These are phyloP conservation scores for Dendrolimus kikuchii DNA, from an alignment of 1,140 invertebrate species.

Conservation along the genomic window DNA sequence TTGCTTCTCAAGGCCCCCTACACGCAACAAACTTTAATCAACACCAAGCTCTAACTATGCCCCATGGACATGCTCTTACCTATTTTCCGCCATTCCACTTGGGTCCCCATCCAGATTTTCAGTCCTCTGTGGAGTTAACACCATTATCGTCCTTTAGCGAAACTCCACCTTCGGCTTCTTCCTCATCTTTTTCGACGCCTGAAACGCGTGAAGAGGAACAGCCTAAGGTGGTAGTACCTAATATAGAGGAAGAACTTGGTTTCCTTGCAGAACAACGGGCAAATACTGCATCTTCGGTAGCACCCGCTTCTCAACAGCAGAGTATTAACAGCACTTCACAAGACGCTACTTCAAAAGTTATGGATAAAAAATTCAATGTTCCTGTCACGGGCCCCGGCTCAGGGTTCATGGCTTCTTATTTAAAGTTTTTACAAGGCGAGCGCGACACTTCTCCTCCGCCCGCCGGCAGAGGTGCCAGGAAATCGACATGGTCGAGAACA, in stretches of 20 bases:
- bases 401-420: conserved; percentile 88
- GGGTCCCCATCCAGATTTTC: conserved; percentile 76
- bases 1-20: conserved; percentile 72
- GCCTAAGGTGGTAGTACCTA: conserved; percentile 87
- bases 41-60: conserved; percentile 77
- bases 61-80: conserved; percentile 76
- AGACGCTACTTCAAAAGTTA: conserved; percentile 65
- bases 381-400: conserved; percentile 77
- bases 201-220: conserved; percentile 77
- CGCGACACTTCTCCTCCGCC: conserved; percentile 84
- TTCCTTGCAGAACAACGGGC: conserved; percentile 79
- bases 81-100: conserved; percentile 82
- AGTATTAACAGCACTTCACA: conserved; percentile 63
- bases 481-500: conserved; percentile 76
- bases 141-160: conserved; percentile 75
- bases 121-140: conserved; percentile 77
- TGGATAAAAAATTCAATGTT: conserved; percentile 72
- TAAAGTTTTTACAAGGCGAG: conserved; percentile 88
- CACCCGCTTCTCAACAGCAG: conserved; percentile 70
- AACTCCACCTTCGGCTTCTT: conserved; percentile 71
- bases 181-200: conserved; percentile 68
- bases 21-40: conserved; percentile 76
- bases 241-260: conserved; percentile 88
- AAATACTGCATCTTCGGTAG: conserved; percentile 69
- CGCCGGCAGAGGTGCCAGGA: conserved; percentile 75